Percentiles rank a stretch among this genome's conserved stretches.
phyloP scores from a whole-genome alignment of 2,113 vertebrate species.

The Hemiprocne comata region DNA sequence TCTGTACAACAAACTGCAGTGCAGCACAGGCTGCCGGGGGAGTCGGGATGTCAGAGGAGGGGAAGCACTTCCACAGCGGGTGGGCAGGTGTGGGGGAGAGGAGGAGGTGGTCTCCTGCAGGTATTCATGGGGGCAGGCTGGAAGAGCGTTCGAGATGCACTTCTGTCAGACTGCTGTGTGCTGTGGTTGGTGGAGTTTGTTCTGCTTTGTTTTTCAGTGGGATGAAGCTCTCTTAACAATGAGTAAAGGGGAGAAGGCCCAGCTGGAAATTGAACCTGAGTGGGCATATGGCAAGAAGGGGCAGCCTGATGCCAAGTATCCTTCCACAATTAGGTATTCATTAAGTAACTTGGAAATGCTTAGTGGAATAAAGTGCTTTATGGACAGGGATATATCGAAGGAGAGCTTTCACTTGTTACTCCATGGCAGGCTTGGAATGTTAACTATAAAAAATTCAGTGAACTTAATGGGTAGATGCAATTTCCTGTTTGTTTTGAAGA shows the following conservation, averaged over 20 bases:
- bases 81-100: rapidly evolving
- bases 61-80: background rate
- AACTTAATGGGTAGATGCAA: rapidly evolving
- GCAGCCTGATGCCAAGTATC: conserved; percentile 96
- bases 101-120: rapidly evolving
- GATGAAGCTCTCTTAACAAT: conserved; percentile 93
- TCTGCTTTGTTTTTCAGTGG: conserved; percentile 79
- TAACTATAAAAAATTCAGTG: too few relatives aligned
- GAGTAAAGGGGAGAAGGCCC: conserved; percentile 96
- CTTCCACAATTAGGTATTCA: conserved; percentile 33
- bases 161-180: rapidly evolving
- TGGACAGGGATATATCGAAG: rapidly evolving
- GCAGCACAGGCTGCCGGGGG: rapidly evolving
- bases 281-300: conserved; percentile 97
- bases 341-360: background rate
- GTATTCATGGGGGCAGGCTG: rapidly evolving
- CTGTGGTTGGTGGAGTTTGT: background rate
- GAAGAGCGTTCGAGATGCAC: rapidly evolving
- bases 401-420: too few relatives aligned
- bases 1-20: too few relatives aligned
- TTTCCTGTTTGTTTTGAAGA: too few relatives aligned
- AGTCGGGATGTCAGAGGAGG: rapidly evolving
- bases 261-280: conserved; percentile 93
- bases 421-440: background rate
- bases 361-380: rapidly evolving